These are phyloP conservation scores for Tamias sibiricus DNA, from an alignment of 2,113 vertebrate species.

Conservation along the genomic window DNA sequence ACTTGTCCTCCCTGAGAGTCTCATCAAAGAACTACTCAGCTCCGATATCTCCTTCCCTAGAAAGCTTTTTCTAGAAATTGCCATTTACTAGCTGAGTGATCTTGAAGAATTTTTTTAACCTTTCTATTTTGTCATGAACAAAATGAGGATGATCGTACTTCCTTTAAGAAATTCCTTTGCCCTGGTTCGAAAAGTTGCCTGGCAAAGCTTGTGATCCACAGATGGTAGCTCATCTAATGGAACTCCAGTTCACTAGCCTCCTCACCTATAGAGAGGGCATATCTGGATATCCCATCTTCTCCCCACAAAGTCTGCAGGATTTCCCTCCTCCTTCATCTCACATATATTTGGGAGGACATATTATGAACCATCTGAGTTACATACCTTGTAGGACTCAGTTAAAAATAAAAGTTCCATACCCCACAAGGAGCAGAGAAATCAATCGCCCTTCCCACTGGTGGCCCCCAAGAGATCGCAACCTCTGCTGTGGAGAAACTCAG, in stretches of 20 bases:
- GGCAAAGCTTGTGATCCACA: background rate
- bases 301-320: background rate
- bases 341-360: background rate
- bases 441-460: background rate
- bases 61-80: background rate
- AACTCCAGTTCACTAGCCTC: background rate
- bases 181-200: background rate
- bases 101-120: background rate
- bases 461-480: too few species aligned
- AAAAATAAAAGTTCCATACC: background rate
- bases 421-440: background rate
- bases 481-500: background rate
- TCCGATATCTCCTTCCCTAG: background rate
- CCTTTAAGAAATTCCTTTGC: background rate
- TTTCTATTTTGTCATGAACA: background rate
- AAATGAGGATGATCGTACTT: background rate
- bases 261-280: too few species aligned
- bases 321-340: background rate
- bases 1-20: background rate
- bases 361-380: too few species aligned
- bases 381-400: background rate
- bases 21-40: background rate
- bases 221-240: background rate
- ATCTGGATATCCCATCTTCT: background rate
- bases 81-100: background rate